Evolutionary conservation across 2,888 invertebrate genomes (phyloP).

Genomic region (Drosophila buzzatii): DNA sequence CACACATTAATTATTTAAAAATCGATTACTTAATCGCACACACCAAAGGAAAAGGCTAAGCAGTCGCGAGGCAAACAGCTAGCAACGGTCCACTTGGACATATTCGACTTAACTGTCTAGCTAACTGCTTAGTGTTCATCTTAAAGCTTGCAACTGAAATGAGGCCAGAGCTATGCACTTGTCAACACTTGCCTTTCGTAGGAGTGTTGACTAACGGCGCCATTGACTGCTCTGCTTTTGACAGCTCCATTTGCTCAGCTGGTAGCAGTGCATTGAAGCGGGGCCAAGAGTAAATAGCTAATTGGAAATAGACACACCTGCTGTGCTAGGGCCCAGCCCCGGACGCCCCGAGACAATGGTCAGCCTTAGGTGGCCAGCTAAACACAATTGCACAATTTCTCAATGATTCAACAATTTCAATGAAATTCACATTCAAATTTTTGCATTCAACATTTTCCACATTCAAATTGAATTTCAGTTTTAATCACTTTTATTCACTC

Average conservation of each 20-base stretch:
- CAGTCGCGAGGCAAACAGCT: not conserved
- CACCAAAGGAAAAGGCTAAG: not conserved
- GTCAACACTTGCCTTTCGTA: conserved; percentile 2
- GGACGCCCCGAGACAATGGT: conserved; percentile 6
- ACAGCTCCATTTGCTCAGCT: conserved; percentile 30
- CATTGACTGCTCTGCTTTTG: conserved; percentile 12
- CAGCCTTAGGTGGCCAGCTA: conserved; percentile 3
- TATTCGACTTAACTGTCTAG: not conserved
- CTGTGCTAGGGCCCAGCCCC: conserved; percentile 14
- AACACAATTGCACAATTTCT: conserved; percentile 5
- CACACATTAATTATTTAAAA: conserved; percentile 4
- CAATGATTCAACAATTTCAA: conserved; percentile 16
- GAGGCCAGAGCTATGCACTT: not conserved
- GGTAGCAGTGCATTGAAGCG: conserved; percentile 19
- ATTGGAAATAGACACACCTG: conserved; percentile 42
- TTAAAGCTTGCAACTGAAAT: conserved; percentile 5
- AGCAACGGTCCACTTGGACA: not conserved
- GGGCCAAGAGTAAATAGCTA: conserved; percentile 21
- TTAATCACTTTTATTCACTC: not conserved
- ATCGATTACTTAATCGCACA: conserved; percentile 2
- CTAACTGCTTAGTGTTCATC: not conserved
- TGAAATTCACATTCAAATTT: conserved; percentile 22
- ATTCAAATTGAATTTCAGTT: conserved; percentile 2
- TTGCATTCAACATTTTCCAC: conserved; percentile 14
- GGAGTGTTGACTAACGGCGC: conserved; percentile 24